These are phyloP conservation scores for Diarsia mendica DNA, from an alignment of 2,888 invertebrate genomes.

Conservation along the genomic window DNA sequence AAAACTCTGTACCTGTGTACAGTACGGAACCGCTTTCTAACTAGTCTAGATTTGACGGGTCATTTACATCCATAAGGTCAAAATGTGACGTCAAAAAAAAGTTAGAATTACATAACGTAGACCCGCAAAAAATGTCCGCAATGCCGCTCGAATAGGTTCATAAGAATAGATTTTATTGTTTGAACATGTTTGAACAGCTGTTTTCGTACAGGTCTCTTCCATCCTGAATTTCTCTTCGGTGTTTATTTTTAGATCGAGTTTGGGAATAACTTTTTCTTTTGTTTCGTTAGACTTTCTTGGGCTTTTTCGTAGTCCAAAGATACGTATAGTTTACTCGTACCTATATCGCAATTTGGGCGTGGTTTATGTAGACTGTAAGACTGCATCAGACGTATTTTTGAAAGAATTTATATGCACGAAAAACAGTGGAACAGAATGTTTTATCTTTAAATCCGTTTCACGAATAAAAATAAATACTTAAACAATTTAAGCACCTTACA, in stretches of 20 bases:
- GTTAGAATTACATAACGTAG: constrained; percentile 38
- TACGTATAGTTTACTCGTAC: neutral
- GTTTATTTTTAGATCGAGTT: constrained; percentile 29
- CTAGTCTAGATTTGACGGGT: constrained; percentile 43
- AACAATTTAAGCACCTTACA: constrained; percentile 20
- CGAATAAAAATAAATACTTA: neutral
- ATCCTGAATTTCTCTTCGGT: constrained; percentile 9
- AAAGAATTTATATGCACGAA: neutral
- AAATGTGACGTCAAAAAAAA: constrained; percentile 22
- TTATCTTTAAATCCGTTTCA: neutral
- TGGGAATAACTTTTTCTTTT: constrained; percentile 4
- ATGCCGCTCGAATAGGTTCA: constrained; percentile 26
- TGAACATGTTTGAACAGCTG: constrained; percentile 53
- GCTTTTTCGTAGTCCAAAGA: neutral
- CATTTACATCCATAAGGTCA: constrained; percentile 47
- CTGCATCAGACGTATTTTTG: neutral
- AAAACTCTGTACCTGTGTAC: constrained; percentile 26
- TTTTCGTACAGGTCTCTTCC: constrained; percentile 23
- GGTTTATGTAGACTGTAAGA: neutral
- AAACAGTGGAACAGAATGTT: neutral
- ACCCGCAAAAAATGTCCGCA: constrained; percentile 36
- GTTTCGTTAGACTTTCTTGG: constrained; percentile 1
- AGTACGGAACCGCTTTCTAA: constrained; percentile 45
- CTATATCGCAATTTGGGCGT: neutral
- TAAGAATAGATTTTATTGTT: constrained; percentile 51